Base-by-base conservation (phyloP, 2,888 invertebrate species). In the Drosophila koepferae region DNA sequence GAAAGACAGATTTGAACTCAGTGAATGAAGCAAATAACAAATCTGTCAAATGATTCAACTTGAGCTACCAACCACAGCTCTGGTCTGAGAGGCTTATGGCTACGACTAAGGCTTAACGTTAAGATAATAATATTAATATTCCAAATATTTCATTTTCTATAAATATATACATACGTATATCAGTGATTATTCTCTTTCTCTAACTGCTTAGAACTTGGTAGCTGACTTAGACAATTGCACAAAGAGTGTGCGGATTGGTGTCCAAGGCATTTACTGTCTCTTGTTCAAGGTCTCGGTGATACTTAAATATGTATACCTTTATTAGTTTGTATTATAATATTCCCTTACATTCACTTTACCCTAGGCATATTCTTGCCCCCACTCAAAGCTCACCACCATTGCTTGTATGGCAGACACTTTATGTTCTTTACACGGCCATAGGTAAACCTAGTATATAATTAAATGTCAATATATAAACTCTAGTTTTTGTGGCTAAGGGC, bases 381-480 rank as follows among this genome's bases (percentile, higher is more conserved):
- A 31, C 31, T 18, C n/a, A n/a, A 10, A 8, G 34, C 18, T 14
- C 18, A 7, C 51, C 18, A 3, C 53, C 23, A 9, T 23, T 2
- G 14, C 9, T 38, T 23, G 38, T 54, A 20, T 38, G 34, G 9
- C 2, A 8, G 9, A 16, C 36, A 9, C 9, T 38, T 53, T 53
- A 38, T 38, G 16, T 23, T 54, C 18, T 16, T 38, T 14, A 9
- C 51, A 16, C 16, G 23, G 31, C 49, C 23, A 36, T 38, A 10
- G 14, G 53, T 38, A 53, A 36, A 20, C 34, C 34, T 12, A 34
- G 23, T 23, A 38, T 54, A 20, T 54, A 54, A 54, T 53, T 53
- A 53, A 53, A 53, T 53, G 20, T 53, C 36, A 53, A 53, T 53
- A 53, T 36, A 36, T 53, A 53, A 53, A 36, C 36, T 20, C 20